Evolutionary conservation across 2,113 vertebrate species (phyloP).

Genomic region (Empidonax alnorum): DNA sequence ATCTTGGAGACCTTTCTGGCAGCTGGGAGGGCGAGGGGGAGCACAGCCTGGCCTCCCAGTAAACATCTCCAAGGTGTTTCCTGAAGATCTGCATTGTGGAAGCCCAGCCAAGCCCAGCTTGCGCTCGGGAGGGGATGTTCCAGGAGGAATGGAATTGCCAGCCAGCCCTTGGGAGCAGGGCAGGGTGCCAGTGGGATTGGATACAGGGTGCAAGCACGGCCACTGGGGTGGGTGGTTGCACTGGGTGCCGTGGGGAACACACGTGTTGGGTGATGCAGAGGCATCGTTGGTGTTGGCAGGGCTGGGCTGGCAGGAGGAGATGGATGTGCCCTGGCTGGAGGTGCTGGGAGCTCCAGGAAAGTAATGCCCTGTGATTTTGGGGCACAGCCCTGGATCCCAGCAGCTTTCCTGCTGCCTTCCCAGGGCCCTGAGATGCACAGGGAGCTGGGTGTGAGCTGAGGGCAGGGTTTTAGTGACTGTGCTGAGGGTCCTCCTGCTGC

Average conservation of each 20-base stretch:
- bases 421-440: fast-evolving
- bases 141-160: not conserved
- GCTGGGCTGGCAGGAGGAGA: not conserved
- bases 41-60: not conserved
- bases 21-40: not conserved
- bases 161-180: not conserved
- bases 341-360: not conserved
- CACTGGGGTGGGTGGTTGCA: not conserved
- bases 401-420: not conserved
- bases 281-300: not conserved
- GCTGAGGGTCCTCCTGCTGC: not conserved
- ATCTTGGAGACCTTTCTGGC: not conserved
- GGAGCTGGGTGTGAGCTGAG: not conserved
- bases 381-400: not conserved
- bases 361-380: not conserved
- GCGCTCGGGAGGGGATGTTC: not conserved
- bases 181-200: not conserved
- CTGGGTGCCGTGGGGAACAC: fast-evolving
- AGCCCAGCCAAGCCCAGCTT: not conserved
- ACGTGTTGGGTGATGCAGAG: fast-evolving
- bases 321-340: not conserved
- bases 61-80: constrained; percentile 44
- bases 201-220: not conserved
- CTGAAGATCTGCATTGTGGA: not conserved
- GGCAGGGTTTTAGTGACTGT: not conserved